A percentile compares a stretch with the other conserved stretches of the same genome.
These are phyloP conservation scores for Scaptomyza cyrtandrae DNA, from an alignment of 2,888 invertebrate species.

Conservation along the genomic window DNA sequence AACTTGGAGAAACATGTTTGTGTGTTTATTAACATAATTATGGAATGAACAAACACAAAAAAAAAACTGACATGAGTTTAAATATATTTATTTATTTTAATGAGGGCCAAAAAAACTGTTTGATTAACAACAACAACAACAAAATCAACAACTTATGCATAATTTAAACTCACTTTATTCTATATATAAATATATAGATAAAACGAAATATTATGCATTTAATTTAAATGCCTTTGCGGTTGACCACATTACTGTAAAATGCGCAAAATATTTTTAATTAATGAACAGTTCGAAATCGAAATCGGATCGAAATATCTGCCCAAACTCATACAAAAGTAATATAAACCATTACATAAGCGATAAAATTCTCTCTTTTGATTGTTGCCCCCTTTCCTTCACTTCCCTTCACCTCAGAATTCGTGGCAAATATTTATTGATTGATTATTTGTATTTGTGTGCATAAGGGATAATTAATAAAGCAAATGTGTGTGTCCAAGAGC, in stretches of 20 bases:
- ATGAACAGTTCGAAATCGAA: conserved; percentile 16
- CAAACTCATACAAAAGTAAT: background rate
- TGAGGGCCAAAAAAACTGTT: conserved; percentile 47
- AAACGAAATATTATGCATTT: conserved; percentile 40
- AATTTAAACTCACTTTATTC: conserved; percentile 13
- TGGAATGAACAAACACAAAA: conserved; percentile 36
- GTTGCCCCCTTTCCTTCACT: too few species aligned
- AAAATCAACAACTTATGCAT: conserved; percentile 1
- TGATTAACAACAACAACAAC: conserved; percentile 14
- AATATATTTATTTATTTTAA: conserved; percentile 43
- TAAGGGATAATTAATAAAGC: background rate
- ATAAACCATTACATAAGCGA: background rate
- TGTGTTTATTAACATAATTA: conserved; percentile 28
- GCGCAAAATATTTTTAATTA: conserved; percentile 62
- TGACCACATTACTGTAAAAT: conserved; percentile 39
- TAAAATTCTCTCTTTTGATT: background rate
- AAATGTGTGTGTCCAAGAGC: background rate
- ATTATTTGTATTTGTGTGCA: conserved; percentile 6
- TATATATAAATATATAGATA: too few species aligned
- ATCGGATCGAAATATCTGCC: background rate
- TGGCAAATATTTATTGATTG: conserved; percentile 23
- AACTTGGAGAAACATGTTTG: background rate
- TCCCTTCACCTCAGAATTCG: background rate
- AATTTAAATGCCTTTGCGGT: conserved; percentile 44
- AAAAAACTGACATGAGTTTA: conserved; percentile 38